Base-by-base conservation (phyloP, 2,888 invertebrate species). In the Platycheirus rosarum region DNA sequence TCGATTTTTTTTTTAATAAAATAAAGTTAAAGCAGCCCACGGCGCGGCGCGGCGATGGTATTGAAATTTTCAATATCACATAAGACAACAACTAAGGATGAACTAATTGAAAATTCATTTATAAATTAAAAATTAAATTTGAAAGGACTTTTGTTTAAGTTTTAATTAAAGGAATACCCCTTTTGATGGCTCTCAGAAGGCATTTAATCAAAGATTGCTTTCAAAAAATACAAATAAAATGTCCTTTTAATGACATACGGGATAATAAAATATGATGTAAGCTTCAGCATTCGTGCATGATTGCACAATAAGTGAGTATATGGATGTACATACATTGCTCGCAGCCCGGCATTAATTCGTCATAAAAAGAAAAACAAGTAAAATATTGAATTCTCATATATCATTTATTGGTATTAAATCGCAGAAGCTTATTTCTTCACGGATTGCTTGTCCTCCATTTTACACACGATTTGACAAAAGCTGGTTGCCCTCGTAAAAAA, bases 341-440 rank as follows among this genome's bases (percentile, higher is more conserved):
- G 32, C 9, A 20, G 26, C 7, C 6, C 32, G n/a, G 5, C 13
- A 13, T 0, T 1, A 23, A 23, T 13, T 16, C 14, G 16, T 13
- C 26, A 16, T 0, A 6, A 11, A 14, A 0, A 16, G 14, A 44
- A 55, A 26, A 60, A 42, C 13, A 5, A 13, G n/a, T n/a, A n/a
- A n/a, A n/a, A n/a, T n/a, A n/a, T n/a, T n/a, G n/a, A n/a, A n/a
- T n/a, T n/a, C n/a, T n/a, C n/a, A n/a, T n/a, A 55, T 20, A 46
- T 48, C 40, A 14, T 32, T 62, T 20, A 6, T 18, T 40, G 35
- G 48, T 57, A 60, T 70, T 49, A 57, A 49, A 60, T 37, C 16
- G 20, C 44, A 71, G 53, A 53, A 42, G 48, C 53, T 26, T 26
- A 23, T 46, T 26, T 32, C 16, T 42, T 35, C 13, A 9, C 49